Percentiles rank a stretch among this genome's conserved stretches.
These are phyloP conservation scores for Lasiommata megera DNA, from an alignment of 2,888 invertebrate genomes.

Conservation along the genomic window DNA sequence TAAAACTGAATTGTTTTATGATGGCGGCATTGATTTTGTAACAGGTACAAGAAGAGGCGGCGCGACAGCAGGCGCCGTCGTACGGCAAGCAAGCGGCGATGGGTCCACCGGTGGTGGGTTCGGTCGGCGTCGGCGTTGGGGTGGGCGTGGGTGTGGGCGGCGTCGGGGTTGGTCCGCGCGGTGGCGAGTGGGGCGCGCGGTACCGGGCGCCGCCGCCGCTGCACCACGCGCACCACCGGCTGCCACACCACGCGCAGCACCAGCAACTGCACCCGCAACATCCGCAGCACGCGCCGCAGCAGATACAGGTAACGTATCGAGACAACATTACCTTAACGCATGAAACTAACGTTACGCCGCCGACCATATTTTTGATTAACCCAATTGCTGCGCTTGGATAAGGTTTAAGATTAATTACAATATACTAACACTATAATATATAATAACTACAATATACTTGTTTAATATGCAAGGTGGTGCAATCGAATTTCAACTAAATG, in stretches of 20 bases:
- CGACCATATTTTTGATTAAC: too few relatives aligned
- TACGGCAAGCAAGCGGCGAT: conserved; percentile 88
- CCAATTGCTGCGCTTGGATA: too few relatives aligned
- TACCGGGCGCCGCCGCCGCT: conserved; percentile 64
- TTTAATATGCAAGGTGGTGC: too few relatives aligned
- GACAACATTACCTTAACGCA: neutral
- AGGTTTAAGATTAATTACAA: too few relatives aligned
- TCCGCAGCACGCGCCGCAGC: conserved; percentile 59
- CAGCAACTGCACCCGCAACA: conserved; percentile 44
- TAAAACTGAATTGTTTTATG: too few relatives aligned
- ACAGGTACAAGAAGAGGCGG: conserved; percentile 94
- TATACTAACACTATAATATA: too few relatives aligned
- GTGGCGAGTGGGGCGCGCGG: conserved; percentile 44
- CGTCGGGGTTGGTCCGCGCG: conserved; percentile 52
- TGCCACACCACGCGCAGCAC: conserved; percentile 53
- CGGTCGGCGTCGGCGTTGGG: conserved; percentile 48
- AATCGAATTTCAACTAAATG: too few relatives aligned
- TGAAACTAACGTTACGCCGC: too few relatives aligned
- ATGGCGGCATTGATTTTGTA: too few relatives aligned
- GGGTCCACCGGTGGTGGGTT: conserved; percentile 54
- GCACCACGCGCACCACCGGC: conserved; percentile 82
- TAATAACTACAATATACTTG: too few relatives aligned
- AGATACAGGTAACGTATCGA: conserved; percentile 25
- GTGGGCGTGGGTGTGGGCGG: conserved; percentile 44
- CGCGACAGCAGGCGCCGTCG: conserved; percentile 92